A percentile compares a stretch with the other conserved stretches of the same genome.
These are phyloP conservation scores for Montifringilla adamsi DNA, from an alignment of 2,113 vertebrate genomes.

Conservation along the genomic window DNA sequence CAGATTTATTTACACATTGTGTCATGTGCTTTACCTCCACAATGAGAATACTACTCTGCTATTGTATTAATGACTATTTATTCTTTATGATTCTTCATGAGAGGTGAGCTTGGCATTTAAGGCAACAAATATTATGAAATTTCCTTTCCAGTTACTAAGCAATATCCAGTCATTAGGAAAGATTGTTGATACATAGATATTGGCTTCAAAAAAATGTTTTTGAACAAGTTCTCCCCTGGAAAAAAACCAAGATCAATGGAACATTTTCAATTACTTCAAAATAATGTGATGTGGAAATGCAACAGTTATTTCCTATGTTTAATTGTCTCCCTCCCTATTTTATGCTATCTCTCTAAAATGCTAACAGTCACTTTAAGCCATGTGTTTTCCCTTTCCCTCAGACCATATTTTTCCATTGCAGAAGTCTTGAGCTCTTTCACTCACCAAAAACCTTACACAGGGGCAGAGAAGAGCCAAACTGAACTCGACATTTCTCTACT, in stretches of 20 bases:
- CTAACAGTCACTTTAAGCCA: not conserved
- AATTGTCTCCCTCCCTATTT: not conserved
- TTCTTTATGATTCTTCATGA: not conserved
- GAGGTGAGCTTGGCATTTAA: not conserved
- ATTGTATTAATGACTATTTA: not conserved
- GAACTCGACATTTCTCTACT: not conserved
- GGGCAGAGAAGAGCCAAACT: not conserved
- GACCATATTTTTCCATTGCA: constrained; percentile 12
- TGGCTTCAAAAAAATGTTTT: not conserved
- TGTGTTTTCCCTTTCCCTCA: not conserved
- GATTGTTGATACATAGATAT: not conserved
- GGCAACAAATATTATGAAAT: not conserved
- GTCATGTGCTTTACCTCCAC: not conserved
- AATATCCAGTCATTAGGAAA: not conserved
- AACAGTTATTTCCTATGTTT: not conserved
- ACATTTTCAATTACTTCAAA: constrained; percentile 6
- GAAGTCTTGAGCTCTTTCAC: not conserved
- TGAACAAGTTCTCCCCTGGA: not conserved
- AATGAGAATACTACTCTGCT: not conserved
- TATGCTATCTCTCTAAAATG: constrained; percentile 1
- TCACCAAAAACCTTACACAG: not conserved
- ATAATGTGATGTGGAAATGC: not conserved
- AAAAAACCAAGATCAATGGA: not conserved
- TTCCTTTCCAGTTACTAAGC: not conserved
- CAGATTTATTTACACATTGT: not conserved